Conservation (phyloP, 2,113 vertebrate genomes). For the Tamias sibiricus region DNA sequence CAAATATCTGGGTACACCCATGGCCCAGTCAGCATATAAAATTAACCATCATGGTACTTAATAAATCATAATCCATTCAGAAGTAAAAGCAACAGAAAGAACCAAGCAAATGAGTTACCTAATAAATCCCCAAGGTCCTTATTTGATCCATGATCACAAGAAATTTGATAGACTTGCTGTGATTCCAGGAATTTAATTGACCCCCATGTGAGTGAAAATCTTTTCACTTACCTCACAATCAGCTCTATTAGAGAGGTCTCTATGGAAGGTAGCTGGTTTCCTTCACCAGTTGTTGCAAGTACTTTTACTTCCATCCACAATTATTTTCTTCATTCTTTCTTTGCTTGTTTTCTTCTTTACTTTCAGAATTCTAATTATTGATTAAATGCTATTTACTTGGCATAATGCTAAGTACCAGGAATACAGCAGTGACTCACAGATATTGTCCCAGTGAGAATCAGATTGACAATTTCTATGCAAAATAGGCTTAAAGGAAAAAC, state of each 20-base stretch:
- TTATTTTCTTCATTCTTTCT: not conserved
- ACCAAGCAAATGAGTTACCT: not conserved
- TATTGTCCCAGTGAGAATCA: not conserved
- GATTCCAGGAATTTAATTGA: not conserved
- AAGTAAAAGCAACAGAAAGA: not conserved
- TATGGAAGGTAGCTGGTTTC: not conserved
- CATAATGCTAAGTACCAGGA: not conserved
- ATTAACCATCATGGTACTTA: not conserved
- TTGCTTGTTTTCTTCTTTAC: not conserved
- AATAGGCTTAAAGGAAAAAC: not conserved
- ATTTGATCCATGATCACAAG: not conserved
- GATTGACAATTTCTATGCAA: constrained; percentile 3
- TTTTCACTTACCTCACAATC: not conserved
- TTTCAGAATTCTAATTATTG: not conserved
- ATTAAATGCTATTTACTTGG: not conserved
- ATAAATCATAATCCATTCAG: not conserved
- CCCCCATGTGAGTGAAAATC: not conserved
- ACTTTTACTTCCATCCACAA: not conserved
- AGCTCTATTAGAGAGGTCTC: not conserved
- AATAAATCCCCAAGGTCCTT: not conserved
- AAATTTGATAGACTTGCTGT: not conserved
- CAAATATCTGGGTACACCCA: not conserved
- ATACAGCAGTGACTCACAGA: not conserved
- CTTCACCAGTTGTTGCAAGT: not conserved
- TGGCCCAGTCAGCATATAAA: not conserved